Base-by-base conservation (phyloP, 2,888 invertebrate genomes). In the Hemithea aestivaria region DNA sequence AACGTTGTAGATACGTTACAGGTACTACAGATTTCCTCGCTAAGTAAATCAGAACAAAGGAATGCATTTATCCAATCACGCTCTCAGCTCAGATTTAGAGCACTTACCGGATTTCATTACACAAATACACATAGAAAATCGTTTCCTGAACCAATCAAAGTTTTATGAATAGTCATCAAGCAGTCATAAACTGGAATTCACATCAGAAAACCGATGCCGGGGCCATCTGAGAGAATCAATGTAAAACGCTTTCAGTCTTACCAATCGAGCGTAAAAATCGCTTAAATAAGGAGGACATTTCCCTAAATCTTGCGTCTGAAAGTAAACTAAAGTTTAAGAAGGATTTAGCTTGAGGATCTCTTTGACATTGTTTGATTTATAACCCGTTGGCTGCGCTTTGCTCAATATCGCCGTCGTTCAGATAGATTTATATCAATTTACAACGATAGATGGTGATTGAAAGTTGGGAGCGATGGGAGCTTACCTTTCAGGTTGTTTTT, bases 311-410 rank as follows among this genome's bases (percentile, higher is more conserved):
- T 33, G 30, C 35, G 34, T 33, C 40, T 42, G 45, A 47, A 53
- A 56, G 31, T 50, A 51, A 52, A 59, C 46, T 50, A 53, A 56
- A 61, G 43, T 57, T 62, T 47, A 31, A 45, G 40, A 50, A 48
- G 46, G 49, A 56, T 54, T 61, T 46, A 41, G 48, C 49, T 51
- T 51, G 38, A 37, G 35, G 50, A 60, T 56, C 48, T 58, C 55
- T 62, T 59, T 42, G 53, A 56, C 51, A 50, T 58, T 50, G 37
- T 55, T 60, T 51, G 53, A 53, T 58, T 56, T 56, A 61, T 52
- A 40, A 49, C 23, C 41, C 34, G 29, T 50, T 39, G 23, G 25
- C 28, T 48, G 16, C 46, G 31, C 35, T 30, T 35, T 40, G 31
- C 30, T 35, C 41, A 42, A 47, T 43, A 48, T 48, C 43, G 27